phyloP scores from a whole-genome alignment of 2,797 vertebrate species.

The Chelidonichthys spinosus region DNA sequence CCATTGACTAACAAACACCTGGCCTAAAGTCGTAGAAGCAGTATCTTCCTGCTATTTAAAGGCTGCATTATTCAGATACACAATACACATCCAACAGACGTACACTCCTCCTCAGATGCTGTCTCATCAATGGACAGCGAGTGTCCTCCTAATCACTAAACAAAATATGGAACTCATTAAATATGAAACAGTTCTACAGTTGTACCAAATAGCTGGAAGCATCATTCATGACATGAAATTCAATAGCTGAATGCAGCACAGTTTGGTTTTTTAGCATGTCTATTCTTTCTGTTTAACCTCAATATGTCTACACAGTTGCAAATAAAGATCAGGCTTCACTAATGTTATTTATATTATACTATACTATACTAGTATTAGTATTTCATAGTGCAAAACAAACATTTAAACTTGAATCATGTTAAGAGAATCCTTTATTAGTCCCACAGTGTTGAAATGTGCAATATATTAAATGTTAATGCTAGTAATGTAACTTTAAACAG shows the following conservation, averaged over 20 bases:
- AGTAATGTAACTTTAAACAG: too few relatives aligned
- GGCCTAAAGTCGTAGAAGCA: background rate
- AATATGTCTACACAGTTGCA: too few relatives aligned
- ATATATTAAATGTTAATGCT: too few relatives aligned
- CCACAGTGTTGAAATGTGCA: too few relatives aligned
- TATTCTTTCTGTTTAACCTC: background rate
- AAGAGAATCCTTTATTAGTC: too few relatives aligned
- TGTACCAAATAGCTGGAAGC: background rate
- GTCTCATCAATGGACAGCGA: too few relatives aligned
- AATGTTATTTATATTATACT: background rate
- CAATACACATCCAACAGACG: too few relatives aligned
- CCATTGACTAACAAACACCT: background rate
- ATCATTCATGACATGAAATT: background rate
- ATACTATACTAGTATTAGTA: background rate
- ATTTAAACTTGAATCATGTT: background rate
- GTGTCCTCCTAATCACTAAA: background rate
- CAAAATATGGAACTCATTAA: background rate
- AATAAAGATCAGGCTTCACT: background rate
- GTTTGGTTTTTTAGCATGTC: background rate
- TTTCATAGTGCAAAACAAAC: background rate
- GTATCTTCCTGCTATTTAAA: background rate
- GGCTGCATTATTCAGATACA: background rate
- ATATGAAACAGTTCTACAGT: background rate
- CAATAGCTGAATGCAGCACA: background rate
- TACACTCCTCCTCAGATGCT: too few relatives aligned